phyloP scores from a whole-genome alignment of 2,797 vertebrate genomes.

The Uromys caudimaculatus region DNA sequence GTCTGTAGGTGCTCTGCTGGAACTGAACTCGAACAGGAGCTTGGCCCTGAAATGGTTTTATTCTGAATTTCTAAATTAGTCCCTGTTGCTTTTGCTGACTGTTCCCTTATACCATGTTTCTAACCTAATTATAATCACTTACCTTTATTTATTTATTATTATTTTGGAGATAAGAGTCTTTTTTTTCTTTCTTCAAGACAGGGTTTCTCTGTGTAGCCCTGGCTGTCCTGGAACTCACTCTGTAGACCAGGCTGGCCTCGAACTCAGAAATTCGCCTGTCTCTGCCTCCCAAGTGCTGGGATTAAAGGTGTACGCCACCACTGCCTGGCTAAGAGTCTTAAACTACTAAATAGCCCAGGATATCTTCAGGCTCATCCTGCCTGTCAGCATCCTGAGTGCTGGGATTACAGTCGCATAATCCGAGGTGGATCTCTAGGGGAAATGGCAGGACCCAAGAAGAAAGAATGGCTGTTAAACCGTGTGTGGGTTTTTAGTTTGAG shows the following conservation, averaged over 20 bases:
- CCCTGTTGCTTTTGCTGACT: not conserved
- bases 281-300: too few relatives aligned
- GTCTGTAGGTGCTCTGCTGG: not conserved
- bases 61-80: conserved; percentile 5
- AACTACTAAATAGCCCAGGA: not conserved
- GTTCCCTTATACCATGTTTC: not conserved
- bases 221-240: too few relatives aligned
- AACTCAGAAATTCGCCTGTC: too few relatives aligned
- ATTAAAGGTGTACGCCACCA: too few relatives aligned
- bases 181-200: too few relatives aligned
- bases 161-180: not conserved
- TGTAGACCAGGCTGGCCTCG: too few relatives aligned
- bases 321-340: not conserved
- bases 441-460: not conserved
- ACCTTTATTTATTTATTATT: not conserved
- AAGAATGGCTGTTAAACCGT: not conserved
- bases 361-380: not conserved
- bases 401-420: not conserved
- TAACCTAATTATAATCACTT: conserved; percentile 20
- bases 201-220: too few relatives aligned
- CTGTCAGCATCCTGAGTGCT: not conserved
- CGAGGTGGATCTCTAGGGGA: not conserved
- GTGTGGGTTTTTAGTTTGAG: not conserved
- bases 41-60: not conserved
- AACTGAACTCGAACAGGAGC: not conserved